Conservation (phyloP, 2,113 vertebrate genomes). For the Pseudonaja textilis region DNA sequence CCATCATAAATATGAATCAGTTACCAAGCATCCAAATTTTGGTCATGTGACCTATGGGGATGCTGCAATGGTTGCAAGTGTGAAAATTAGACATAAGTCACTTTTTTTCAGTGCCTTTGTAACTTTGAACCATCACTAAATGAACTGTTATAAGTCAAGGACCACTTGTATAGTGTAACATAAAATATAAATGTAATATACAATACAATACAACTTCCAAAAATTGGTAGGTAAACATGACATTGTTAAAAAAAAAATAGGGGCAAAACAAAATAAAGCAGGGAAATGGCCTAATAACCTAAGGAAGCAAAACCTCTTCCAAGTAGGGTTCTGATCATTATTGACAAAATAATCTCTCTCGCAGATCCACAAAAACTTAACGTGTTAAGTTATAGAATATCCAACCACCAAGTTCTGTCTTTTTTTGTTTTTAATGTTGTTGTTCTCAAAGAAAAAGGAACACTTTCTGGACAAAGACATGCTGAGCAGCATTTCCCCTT, state of each 20-base stretch:
- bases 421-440: background rate
- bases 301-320: background rate
- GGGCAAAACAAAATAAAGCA: background rate
- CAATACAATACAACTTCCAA: background rate
- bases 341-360: conserved; percentile 18
- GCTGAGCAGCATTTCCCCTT: conserved; percentile 40
- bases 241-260: conserved; percentile 39
- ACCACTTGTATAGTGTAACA: background rate
- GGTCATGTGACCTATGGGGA: too few species aligned
- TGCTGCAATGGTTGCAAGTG: too few species aligned
- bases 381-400: background rate
- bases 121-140: too few species aligned
- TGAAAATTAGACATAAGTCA: too few species aligned
- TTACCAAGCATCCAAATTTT: too few species aligned
- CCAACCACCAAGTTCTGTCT: background rate
- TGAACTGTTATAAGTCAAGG: too few species aligned
- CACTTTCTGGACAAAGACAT: conserved; percentile 8
- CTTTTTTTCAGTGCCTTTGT: too few species aligned
- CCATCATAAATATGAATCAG: too few species aligned
- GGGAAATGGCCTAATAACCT: background rate
- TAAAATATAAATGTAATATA: background rate
- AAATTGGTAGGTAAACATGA: conserved; percentile 44
- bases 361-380: background rate
- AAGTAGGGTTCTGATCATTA: too few species aligned
- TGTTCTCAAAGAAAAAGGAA: background rate